phyloP scores from a whole-genome alignment of 64 coral and sea anemone species.

The Trachythela sp. region DNA sequence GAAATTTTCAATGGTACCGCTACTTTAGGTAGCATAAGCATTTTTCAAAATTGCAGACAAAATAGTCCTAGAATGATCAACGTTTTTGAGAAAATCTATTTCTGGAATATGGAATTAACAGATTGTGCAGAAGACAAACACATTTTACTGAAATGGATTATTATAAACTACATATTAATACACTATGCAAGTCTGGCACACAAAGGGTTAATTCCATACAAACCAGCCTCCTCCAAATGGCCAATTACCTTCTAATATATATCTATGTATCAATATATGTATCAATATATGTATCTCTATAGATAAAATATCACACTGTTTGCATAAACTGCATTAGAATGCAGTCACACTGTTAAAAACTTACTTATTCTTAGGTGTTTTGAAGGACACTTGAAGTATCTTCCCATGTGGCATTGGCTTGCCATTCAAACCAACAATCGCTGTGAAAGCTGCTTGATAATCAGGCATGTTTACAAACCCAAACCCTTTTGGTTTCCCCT shows the following conservation, averaged over 20 bases:
- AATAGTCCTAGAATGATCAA: too few species aligned
- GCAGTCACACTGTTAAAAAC: neutral
- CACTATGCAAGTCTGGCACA: too few species aligned
- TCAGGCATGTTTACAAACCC: constrained; percentile 19
- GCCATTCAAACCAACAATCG: constrained; percentile 11
- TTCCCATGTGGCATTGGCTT: neutral
- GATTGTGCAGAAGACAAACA: too few species aligned
- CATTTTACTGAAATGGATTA: too few species aligned
- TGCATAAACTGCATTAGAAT: neutral
- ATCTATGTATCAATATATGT: neutral
- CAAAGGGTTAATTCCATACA: too few species aligned
- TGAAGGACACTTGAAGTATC: constrained; percentile 7
- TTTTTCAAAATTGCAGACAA: too few species aligned
- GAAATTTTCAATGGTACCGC: too few species aligned
- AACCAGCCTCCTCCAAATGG: neutral
- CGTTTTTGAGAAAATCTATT: too few species aligned
- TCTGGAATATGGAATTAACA: too few species aligned
- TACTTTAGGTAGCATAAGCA: too few species aligned
- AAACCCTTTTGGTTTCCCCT: neutral
- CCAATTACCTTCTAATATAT: neutral
- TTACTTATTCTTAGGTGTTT: constrained; percentile 15
- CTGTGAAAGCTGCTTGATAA: constrained; percentile 13
- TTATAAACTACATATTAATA: too few species aligned
- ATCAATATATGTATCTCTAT: neutral
- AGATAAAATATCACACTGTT: constrained; percentile 17